A percentile compares a stretch with the other conserved stretches of the same genome.
Conservation (phyloP, 2,888 invertebrate genomes). For the Fabriciana adippe region DNA sequence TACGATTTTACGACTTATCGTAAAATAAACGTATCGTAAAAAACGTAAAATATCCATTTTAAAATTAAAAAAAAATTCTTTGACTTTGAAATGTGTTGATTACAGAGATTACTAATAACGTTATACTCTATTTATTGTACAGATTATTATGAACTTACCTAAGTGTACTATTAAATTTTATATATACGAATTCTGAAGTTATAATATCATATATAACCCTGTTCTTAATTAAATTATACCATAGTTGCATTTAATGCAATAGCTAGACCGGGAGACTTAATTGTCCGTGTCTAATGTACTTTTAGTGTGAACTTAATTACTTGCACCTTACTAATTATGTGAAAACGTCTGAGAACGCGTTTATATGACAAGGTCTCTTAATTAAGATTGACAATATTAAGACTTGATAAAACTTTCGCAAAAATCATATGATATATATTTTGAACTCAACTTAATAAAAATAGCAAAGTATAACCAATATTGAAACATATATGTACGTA, state of each 20-base stretch:
- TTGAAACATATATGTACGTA: too few relatives aligned
- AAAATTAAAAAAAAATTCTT: too few relatives aligned
- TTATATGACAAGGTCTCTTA: neutral
- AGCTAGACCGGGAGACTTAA: conserved; percentile 24
- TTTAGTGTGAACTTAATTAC: conserved; percentile 15
- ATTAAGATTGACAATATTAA: neutral
- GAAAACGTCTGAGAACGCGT: conserved; percentile 46
- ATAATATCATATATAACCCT: conserved; percentile 21
- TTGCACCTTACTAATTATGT: conserved; percentile 26
- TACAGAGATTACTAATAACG: neutral
- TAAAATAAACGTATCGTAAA: too few relatives aligned
- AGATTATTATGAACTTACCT: neutral
- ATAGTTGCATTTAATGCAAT: conserved; percentile 33
- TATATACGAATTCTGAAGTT: neutral
- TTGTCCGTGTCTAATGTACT: conserved; percentile 29
- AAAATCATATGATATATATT: neutral
- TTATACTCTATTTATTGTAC: neutral
- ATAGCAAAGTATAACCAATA: too few relatives aligned
- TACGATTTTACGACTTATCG: too few relatives aligned
- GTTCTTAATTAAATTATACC: conserved; percentile 35
- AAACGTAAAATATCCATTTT: too few relatives aligned
- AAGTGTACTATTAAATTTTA: neutral
- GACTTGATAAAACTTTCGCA: neutral
- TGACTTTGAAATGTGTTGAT: too few relatives aligned
- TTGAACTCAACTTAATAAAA: too few relatives aligned